Evolutionary conservation across 2,888 invertebrate genomes (phyloP).

Genomic region (Lumbricus terrestris): DNA sequence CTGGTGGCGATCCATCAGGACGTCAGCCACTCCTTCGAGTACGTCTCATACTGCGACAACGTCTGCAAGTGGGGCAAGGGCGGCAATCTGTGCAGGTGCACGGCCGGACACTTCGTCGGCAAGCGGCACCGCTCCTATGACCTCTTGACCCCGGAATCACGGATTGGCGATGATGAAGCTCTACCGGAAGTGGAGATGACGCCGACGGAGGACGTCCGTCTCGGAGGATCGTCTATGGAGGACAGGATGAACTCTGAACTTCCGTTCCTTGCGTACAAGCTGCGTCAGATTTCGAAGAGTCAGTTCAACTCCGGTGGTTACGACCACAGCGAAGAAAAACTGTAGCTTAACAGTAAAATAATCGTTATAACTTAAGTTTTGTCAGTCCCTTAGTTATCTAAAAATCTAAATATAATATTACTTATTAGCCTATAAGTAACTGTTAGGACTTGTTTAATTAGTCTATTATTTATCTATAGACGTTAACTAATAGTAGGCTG

Average conservation of each 20-base stretch:
- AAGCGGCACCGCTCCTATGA: neutral
- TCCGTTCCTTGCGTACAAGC: neutral
- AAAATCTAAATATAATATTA: neutral
- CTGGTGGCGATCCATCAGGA: neutral
- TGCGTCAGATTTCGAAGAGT: neutral
- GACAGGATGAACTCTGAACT: neutral
- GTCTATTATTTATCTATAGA: neutral
- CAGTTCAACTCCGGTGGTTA: neutral
- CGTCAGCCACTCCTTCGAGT: neutral
- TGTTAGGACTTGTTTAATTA: neutral
- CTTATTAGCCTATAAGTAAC: neutral
- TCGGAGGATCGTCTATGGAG: neutral
- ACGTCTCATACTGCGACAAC: neutral
- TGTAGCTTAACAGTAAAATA: neutral
- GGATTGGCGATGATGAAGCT: neutral
- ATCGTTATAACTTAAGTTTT: neutral
- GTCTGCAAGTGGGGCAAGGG: slow-evolving; percentile 7
- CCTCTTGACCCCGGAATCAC: neutral
- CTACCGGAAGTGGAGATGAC: neutral
- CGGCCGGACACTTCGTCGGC: slow-evolving; percentile 4
- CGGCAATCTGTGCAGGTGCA: slow-evolving; percentile 4
- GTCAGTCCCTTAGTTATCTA: neutral
- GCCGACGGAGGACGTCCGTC: neutral
- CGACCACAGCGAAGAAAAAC: neutral
- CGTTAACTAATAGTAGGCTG: too few relatives aligned